Percentiles rank a stretch among this genome's conserved stretches.
These are phyloP conservation scores for Xenopus laevis DNA, from an alignment of 2,113 vertebrate genomes.

Conservation along the genomic window DNA sequence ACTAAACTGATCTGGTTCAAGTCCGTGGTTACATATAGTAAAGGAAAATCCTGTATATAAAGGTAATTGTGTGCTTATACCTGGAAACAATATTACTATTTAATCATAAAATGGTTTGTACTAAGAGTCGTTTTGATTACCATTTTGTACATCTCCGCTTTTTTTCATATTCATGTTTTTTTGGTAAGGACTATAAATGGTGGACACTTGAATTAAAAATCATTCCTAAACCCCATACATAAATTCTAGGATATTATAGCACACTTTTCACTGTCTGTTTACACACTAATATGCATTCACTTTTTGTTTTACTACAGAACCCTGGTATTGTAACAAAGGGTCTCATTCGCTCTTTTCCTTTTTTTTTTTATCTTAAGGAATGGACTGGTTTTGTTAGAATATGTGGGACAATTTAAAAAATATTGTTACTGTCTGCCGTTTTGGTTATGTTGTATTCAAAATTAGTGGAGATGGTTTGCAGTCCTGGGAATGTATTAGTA, in stretches of 20 bases:
- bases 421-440: conserved; percentile 55
- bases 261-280: too few relatives aligned
- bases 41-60: conserved; percentile 16
- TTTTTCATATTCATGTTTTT: not conserved
- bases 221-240: not conserved
- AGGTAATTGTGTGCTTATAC: not conserved
- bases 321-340: not conserved
- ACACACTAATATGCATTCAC: conserved; percentile 24
- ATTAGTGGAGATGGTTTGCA: conserved; percentile 50
- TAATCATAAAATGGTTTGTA: not conserved
- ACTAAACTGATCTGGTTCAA: not conserved
- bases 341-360: conserved; percentile 47
- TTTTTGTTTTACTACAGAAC: conserved; percentile 18
- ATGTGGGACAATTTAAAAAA: conserved; percentile 63
- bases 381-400: conserved; percentile 54
- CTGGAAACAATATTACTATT: not conserved
- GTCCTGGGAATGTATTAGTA: conserved; percentile 53
- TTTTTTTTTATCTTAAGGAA: conserved; percentile 51
- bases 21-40: not conserved
- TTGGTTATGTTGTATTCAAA: conserved; percentile 27
- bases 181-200: not conserved
- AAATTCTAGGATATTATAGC: conserved; percentile 24
- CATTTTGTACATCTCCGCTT: not conserved
- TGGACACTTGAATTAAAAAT: not conserved
- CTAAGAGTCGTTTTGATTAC: not conserved